These are phyloP conservation scores for Calliopum simillimum DNA, from an alignment of 2,888 invertebrate genomes.

Conservation along the genomic window DNA sequence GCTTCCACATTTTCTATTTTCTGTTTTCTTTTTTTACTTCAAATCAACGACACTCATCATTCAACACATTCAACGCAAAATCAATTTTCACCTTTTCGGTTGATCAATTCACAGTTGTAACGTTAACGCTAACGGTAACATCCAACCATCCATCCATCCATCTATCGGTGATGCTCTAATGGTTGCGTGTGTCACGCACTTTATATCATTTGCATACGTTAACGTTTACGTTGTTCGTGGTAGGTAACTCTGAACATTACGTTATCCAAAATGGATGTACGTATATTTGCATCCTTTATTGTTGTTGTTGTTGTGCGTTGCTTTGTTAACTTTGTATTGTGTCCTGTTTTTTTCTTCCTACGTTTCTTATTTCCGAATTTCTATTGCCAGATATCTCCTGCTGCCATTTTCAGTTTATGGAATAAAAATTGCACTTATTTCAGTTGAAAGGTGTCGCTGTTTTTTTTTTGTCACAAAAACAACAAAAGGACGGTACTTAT, in stretches of 20 bases:
- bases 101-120: slow-evolving; percentile 51
- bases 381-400: background rate
- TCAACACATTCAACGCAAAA: slow-evolving; percentile 46
- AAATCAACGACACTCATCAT: background rate
- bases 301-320: slow-evolving; percentile 25
- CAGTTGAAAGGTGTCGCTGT: slow-evolving; percentile 3
- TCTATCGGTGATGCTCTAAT: background rate
- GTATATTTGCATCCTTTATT: slow-evolving; percentile 23
- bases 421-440: slow-evolving; percentile 27
- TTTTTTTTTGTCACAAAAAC: too few species aligned
- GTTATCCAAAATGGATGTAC: too few species aligned
- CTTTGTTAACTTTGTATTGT: slow-evolving; percentile 30
- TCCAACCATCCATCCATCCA: too few species aligned
- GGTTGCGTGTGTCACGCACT: slow-evolving; percentile 18
- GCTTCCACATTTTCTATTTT: too few species aligned
- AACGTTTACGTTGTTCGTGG: background rate
- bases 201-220: slow-evolving; percentile 28
- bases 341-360: background rate
- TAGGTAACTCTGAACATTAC: too few species aligned
- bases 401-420: background rate
- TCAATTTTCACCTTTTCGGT: slow-evolving; percentile 61
- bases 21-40: too few species aligned
- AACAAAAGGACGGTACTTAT: slow-evolving; percentile 22
- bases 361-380: too few species aligned
- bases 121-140: too few species aligned